Percentiles rank a stretch among this genome's conserved stretches.
phyloP scores from a whole-genome alignment of 1,140 invertebrate species.

The Steinernema khuongi region DNA sequence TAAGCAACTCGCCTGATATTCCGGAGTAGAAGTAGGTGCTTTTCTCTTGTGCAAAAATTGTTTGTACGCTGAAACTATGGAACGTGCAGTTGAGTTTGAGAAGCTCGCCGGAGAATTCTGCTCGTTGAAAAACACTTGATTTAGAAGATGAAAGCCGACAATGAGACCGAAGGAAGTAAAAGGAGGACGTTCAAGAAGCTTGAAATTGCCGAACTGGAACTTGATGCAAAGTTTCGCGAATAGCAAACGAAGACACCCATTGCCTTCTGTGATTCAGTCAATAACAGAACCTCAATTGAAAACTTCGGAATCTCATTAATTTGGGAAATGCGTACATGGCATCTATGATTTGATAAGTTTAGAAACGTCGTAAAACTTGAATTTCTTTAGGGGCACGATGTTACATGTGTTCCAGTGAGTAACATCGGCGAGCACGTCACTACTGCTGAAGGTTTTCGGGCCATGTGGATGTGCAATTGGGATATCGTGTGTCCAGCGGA shows the following conservation, averaged over 20 bases:
- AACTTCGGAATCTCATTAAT: slow-evolving; percentile 74
- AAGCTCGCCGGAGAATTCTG: slow-evolving; percentile 92
- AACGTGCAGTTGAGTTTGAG: slow-evolving; percentile 82
- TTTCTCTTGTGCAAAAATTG: not conserved
- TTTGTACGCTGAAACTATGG: slow-evolving; percentile 74
- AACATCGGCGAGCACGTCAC: slow-evolving; percentile 72
- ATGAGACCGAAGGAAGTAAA: slow-evolving; percentile 23
- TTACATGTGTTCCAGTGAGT: slow-evolving; percentile 62
- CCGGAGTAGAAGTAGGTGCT: slow-evolving; percentile 80
- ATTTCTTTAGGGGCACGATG: slow-evolving; percentile 37
- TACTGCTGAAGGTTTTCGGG: slow-evolving; percentile 78
- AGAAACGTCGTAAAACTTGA: not conserved
- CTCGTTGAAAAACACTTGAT: slow-evolving; percentile 82
- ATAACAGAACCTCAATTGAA: slow-evolving; percentile 80
- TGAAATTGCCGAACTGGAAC: slow-evolving; percentile 59
- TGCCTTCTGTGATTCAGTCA: slow-evolving; percentile 89
- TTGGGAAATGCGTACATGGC: slow-evolving; percentile 78
- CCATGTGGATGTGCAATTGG: slow-evolving; percentile 71
- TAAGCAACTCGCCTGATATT: slow-evolving; percentile 96
- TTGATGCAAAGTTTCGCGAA: slow-evolving; percentile 59
- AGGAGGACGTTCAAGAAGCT: slow-evolving; percentile 59
- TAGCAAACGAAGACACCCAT: slow-evolving; percentile 68
- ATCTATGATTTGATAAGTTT: slow-evolving; percentile 61
- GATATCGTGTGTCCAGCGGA: slow-evolving; percentile 66
- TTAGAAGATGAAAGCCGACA: slow-evolving; percentile 61